Evolutionary conservation across 2,113 vertebrate species (phyloP), one percentile per base, ranked within the genome.

Genomic region (Eudyptes chrysolophus): DNA sequence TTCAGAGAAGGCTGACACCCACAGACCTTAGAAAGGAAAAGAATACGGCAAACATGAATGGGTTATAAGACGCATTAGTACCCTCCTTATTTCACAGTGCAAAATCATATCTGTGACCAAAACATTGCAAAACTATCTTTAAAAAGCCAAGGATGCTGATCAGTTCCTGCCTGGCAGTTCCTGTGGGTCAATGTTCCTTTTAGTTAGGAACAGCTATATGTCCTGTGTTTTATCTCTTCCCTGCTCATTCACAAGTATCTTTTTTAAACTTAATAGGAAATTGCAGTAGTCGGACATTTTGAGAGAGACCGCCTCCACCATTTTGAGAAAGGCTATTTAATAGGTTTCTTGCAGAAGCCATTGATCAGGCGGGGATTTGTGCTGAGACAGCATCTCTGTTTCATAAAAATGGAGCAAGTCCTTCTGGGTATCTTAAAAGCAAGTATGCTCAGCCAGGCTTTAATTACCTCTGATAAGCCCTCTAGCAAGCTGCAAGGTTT

Each of bases 401-500:
- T 88, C 72, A 70, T 87, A 80, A 75, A 90, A 89, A 78, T 10
- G 19, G 44, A 93, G 68, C 68, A 84, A 92, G 51, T 18, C 36
- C 44, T 94, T 83, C 71, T 75, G 44, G 21, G 42, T 78, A 46
- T 82, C 79, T 95, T 89, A 92, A 95, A 92, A 85, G 24, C 49
- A 84, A 90, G 61, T 65, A 36, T 66, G 38, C 40, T 84, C 38
- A 29, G 15, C 21, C 64, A 89, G 82, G 48, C 34, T 94, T 94
- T 95, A 95, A 93, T 89, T 95, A 93, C 57, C n/a, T 89, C 69
- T 87, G 81, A 46, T 76, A 89, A 94, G 29, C 61, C 90, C 76
- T 74, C 72, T 42, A 38, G 29, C 26, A 90, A 89, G 64, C 72
- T 72, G 42, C 17, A 65, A 84, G 61, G 12, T 58, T 87, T 87